phyloP scores from a whole-genome alignment of 2,113 vertebrate species.

The Chroicocephalus ridibundus region DNA sequence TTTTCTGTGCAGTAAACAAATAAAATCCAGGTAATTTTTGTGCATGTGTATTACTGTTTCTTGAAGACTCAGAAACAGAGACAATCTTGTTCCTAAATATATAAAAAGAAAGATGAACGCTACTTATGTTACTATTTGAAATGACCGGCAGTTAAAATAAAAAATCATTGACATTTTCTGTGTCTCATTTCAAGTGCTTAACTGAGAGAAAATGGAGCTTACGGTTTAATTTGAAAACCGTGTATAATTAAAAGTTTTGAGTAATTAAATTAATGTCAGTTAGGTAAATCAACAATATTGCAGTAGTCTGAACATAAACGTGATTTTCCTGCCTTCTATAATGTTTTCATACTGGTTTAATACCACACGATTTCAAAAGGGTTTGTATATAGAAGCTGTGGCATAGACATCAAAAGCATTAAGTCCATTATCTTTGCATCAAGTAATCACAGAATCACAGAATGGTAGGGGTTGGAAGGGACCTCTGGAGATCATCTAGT shows the following conservation, averaged over 20 bases:
- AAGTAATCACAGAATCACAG: background rate
- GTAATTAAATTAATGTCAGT: background rate
- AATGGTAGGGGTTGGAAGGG: background rate
- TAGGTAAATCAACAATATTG: background rate
- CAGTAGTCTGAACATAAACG: background rate
- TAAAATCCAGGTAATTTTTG: background rate
- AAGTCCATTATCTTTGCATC: background rate
- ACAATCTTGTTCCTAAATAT: background rate
- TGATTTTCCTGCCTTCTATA: background rate
- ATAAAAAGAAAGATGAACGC: background rate
- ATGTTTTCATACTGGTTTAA: background rate
- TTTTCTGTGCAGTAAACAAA: background rate
- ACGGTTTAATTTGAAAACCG: background rate
- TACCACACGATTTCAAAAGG: fast-evolving
- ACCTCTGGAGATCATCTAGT: background rate
- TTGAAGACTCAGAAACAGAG: background rate
- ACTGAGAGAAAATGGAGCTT: background rate
- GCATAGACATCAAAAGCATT: background rate
- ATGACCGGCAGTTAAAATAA: background rate
- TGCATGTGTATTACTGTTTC: background rate
- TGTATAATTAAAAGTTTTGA: background rate
- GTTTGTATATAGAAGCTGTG: background rate
- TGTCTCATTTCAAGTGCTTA: background rate
- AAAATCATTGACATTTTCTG: background rate
- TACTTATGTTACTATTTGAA: background rate